phyloP scores from a whole-genome alignment of 1,140 invertebrate genomes.

The Panulirus ornatus region DNA sequence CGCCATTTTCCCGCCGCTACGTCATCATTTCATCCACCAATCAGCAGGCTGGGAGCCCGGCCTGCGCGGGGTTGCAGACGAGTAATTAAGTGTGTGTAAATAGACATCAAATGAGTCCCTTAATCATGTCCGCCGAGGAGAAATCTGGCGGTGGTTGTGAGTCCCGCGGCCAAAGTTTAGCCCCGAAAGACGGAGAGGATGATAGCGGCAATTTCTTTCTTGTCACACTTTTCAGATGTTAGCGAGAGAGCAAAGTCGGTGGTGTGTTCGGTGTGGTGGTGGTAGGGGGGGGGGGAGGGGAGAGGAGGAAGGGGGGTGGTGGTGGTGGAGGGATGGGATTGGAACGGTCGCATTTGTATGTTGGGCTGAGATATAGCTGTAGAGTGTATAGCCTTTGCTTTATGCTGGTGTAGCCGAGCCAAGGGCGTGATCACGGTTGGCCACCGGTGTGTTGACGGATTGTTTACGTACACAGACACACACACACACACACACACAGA shows the following conservation, averaged over 20 bases:
- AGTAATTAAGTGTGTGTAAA: slow-evolving; percentile 75
- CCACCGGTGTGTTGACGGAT: too few relatives aligned
- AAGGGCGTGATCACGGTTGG: too few relatives aligned
- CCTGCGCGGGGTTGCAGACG: slow-evolving; percentile 68
- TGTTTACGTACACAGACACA: too few relatives aligned
- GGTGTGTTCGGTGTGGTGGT: background rate
- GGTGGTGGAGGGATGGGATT: background rate
- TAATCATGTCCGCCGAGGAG: slow-evolving; percentile 71
- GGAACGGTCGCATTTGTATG: background rate
- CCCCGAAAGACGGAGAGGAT: slow-evolving; percentile 22
- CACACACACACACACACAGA: too few relatives aligned
- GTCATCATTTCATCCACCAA: slow-evolving; percentile 72
- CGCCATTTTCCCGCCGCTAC: slow-evolving; percentile 73
- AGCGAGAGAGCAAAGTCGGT: slow-evolving; percentile 17
- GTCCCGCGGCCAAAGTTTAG: slow-evolving; percentile 41
- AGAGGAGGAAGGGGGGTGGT: background rate
- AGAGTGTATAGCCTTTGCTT: too few relatives aligned
- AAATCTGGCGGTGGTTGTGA: slow-evolving; percentile 55
- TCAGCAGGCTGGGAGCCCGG: slow-evolving; percentile 49
- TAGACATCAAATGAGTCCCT: slow-evolving; percentile 74
- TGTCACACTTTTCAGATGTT: slow-evolving; percentile 48
- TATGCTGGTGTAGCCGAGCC: too few relatives aligned
- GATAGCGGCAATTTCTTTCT: slow-evolving; percentile 58
- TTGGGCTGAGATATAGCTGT: too few relatives aligned
- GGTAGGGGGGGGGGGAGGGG: background rate